phyloP scores from a whole-genome alignment of 2,797 vertebrate genomes.

The Hylomyscus alleni region DNA sequence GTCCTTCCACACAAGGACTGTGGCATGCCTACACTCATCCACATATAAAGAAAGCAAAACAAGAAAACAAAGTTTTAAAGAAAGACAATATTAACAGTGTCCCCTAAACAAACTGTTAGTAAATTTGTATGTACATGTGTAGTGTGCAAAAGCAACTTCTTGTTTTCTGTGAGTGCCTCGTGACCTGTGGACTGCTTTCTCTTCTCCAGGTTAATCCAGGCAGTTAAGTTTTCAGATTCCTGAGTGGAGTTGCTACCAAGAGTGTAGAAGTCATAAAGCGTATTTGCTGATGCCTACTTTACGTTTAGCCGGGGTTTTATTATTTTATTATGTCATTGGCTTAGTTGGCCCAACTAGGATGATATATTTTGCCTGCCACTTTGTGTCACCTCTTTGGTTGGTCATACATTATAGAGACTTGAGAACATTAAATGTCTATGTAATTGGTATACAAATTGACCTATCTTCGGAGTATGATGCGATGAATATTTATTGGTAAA shows the following conservation, averaged over 20 bases:
- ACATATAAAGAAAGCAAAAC: background rate
- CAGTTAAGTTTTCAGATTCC: constrained; percentile 44
- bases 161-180: background rate
- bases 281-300: background rate
- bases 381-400: background rate
- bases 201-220: background rate
- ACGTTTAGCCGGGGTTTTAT: background rate
- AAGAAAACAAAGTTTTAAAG: background rate
- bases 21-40: no score
- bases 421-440: background rate
- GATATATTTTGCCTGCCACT: background rate
- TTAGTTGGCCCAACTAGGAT: background rate
- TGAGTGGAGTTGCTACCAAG: background rate
- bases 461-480: constrained; percentile 13
- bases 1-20: background rate
- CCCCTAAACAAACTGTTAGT: constrained; percentile 44
- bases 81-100: background rate
- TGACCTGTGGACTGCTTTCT: background rate
- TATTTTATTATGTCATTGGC: background rate
- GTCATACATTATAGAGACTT: background rate
- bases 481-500: constrained; percentile 43
- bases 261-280: background rate
- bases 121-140: background rate
- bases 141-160: background rate
- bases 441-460: background rate